Evolutionary conservation across 1,140 invertebrate species (phyloP), one percentile per base, ranked within the genome.

Genomic region (Coptotermes formosanus): DNA sequence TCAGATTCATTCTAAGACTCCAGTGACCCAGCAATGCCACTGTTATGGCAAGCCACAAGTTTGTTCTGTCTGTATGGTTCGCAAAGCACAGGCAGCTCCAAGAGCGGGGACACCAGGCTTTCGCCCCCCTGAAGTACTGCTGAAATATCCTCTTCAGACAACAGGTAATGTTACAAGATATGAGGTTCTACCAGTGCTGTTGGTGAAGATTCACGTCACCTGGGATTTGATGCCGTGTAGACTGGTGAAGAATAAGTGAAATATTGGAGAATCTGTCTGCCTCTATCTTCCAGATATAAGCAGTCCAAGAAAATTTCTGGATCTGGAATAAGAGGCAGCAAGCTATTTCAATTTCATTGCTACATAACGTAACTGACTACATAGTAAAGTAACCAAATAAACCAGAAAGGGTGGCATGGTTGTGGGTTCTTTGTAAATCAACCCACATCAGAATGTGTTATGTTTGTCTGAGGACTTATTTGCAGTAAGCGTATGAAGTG

Each of bases 51-150:
- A 92, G 89, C 91, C 93, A 32, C 92, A 90, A 88, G 92, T 96
- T 38, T 96, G 95, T 90, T 91, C 92, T 30, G 87, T 92, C 25
- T 97, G 96, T 90, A 88, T 93, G 69, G 90, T 90, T 83, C 92
- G 93, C 86, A 92, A 93, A 86, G 89, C 92, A 43, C 91, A 93
- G 44, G 87, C 89, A 86, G 97, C 97, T 4, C 94, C 95, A 19
- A 91, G 97, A 88, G 97, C 97, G 69, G 97, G 97, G 45, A 98
- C 97, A n/a, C 96, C 97, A 43, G 97, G 96, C 7, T 98, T 96
- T 89, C 92, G 97, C 75, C 95, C 97, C 85, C 97, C 97, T 0
- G 97, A 98, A 92, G 96, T 98, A 83, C 90, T 97, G 55, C 91
- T 97, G 45, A 96, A 96, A 89, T 94, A 94, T 90, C 91, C 92